These are phyloP conservation scores for Drosophila varians DNA, from an alignment of 1,140 invertebrate species.

Conservation along the genomic window DNA sequence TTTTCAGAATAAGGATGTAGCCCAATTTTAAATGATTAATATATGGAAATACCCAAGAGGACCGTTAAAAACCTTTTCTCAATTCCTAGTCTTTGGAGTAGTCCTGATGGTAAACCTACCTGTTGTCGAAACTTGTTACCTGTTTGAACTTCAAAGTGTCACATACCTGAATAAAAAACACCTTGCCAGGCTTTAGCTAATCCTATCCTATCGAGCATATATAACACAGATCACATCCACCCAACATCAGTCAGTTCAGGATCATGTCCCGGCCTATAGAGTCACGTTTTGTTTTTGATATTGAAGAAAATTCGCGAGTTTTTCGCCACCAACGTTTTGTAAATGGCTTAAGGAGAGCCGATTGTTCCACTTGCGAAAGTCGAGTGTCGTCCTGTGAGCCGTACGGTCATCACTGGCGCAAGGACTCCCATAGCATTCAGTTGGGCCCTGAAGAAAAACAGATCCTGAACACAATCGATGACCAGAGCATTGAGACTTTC, in stretches of 20 bases:
- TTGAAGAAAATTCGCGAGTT: slow-evolving; percentile 11
- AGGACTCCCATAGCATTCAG: slow-evolving; percentile 23
- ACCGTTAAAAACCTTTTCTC: neutral
- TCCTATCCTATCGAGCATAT: slow-evolving; percentile 1
- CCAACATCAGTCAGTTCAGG: neutral
- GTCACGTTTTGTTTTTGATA: slow-evolving; percentile 56
- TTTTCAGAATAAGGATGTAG: too few species aligned
- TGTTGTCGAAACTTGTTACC: neutral
- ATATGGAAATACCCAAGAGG: neutral
- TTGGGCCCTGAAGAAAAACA: slow-evolving; percentile 21
- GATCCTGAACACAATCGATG: slow-evolving; percentile 44
- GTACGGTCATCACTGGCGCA: slow-evolving; percentile 53
- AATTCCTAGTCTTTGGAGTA: neutral
- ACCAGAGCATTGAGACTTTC: slow-evolving; percentile 45
- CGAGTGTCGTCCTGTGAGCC: slow-evolving; percentile 32
- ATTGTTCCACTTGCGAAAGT: slow-evolving; percentile 47
- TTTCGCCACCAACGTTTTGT: slow-evolving; percentile 49
- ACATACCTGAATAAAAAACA: neutral
- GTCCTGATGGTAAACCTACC: neutral
- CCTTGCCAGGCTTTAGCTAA: neutral
- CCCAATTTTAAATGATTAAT: neutral
- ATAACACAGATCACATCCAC: neutral
- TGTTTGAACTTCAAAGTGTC: neutral
- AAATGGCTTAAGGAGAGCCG: slow-evolving; percentile 14
- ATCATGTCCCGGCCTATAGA: slow-evolving; percentile 38